Conservation (phyloP, 2,888 invertebrate species). For the Periphyllus acericola region DNA sequence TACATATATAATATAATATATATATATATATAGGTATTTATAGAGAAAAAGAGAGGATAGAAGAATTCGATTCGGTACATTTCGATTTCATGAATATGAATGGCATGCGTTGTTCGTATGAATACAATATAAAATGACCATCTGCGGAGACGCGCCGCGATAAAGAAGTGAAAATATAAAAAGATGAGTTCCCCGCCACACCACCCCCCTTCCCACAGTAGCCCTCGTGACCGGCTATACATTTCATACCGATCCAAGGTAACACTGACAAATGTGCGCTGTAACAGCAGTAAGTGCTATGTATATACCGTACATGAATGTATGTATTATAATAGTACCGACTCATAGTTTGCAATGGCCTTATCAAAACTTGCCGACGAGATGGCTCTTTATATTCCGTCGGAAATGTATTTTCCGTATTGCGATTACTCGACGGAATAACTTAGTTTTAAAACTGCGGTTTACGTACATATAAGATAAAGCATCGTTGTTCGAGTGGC, state of each 20-base stretch:
- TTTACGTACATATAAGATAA: background rate
- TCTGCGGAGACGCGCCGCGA: conserved; percentile 23
- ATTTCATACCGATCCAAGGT: too few relatives aligned
- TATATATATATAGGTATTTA: background rate
- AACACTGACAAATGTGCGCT: background rate
- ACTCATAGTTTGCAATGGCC: background rate
- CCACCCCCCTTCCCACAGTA: too few relatives aligned
- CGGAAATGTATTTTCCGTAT: background rate
- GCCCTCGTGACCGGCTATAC: background rate
- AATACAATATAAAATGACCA: conserved; percentile 5
- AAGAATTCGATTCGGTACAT: conserved; percentile 41
- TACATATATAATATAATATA: background rate
- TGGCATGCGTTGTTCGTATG: background rate
- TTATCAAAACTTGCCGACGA: background rate
- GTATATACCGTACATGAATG: too few relatives aligned
- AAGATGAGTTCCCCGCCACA: background rate
- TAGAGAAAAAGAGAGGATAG: background rate
- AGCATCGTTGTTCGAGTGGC: background rate
- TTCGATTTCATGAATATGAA: conserved; percentile 41
- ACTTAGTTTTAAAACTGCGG: background rate
- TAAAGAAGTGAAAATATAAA: conserved; percentile 39
- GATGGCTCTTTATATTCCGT: background rate
- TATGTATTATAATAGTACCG: too few relatives aligned
- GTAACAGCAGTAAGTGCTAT: background rate
- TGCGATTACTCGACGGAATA: background rate